Evolutionary conservation across 2,888 invertebrate genomes (phyloP).

Genomic region (Pammene aurita): DNA sequence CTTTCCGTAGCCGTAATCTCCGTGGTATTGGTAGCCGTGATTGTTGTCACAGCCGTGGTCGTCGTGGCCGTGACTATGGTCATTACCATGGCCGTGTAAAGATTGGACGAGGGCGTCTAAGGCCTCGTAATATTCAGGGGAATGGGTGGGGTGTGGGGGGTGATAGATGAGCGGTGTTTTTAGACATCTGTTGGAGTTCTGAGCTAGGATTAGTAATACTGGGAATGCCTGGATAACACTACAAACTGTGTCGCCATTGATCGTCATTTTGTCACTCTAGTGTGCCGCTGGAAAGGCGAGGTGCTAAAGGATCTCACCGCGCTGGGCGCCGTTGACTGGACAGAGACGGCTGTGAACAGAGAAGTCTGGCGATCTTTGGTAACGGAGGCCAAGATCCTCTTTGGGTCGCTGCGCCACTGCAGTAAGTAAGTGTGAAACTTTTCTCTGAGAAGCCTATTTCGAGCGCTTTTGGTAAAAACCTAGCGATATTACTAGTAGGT

Average conservation of each 20-base stretch:
- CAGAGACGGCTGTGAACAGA: too few species aligned
- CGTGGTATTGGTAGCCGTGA: constrained; percentile 41
- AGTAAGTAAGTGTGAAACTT: too few species aligned
- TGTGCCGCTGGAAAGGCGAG: too few species aligned
- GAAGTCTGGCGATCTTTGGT: too few species aligned
- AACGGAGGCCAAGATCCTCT: too few species aligned
- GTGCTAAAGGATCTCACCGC: too few species aligned
- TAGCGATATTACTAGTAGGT: not conserved
- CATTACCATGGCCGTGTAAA: constrained; percentile 53
- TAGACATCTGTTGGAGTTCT: constrained; percentile 67
- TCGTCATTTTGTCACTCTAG: constrained; percentile 58
- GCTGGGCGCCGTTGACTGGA: too few species aligned
- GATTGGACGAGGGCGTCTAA: constrained; percentile 68
- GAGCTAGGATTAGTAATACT: constrained; percentile 70
- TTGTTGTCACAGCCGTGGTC: constrained; percentile 27
- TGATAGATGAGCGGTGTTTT: constrained; percentile 72
- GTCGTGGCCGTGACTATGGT: constrained; percentile 37
- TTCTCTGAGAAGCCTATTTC: not conserved
- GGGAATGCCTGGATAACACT: constrained; percentile 72
- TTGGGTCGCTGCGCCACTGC: too few species aligned
- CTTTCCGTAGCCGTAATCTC: constrained; percentile 46
- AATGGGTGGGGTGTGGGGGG: constrained; percentile 69
- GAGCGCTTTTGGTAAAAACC: too few species aligned
- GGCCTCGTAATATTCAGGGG: constrained; percentile 75
- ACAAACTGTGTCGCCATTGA: constrained; percentile 66